These are phyloP conservation scores for Equus quagga DNA, from an alignment of 2,113 vertebrate genomes.

Conservation along the genomic window DNA sequence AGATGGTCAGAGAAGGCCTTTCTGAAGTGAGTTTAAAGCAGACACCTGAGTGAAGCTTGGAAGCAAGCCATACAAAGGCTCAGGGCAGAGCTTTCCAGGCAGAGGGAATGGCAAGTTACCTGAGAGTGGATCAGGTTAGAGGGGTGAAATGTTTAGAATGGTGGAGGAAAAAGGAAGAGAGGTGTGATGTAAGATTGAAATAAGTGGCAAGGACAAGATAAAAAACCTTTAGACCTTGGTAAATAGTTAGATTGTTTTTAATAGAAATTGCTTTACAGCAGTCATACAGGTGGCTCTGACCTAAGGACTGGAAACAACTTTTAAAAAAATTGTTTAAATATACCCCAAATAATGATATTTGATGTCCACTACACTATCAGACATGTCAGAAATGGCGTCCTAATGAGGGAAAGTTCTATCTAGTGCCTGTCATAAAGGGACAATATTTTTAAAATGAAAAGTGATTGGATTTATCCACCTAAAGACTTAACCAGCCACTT, in stretches of 20 bases:
- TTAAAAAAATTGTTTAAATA: not conserved
- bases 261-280: not conserved
- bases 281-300: not conserved
- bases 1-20: not conserved
- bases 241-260: not conserved
- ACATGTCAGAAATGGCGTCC: not conserved
- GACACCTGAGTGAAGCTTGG: not conserved
- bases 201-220: not conserved
- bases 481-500: not conserved
- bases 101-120: not conserved
- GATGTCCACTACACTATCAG: not conserved
- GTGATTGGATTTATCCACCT: not conserved
- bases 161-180: not conserved
- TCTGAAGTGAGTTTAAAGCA: constrained; percentile 12
- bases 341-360: constrained; percentile 21
- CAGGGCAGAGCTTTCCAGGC: not conserved
- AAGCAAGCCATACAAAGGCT: not conserved
- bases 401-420: not conserved
- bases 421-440: not conserved
- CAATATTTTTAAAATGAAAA: constrained; percentile 8
- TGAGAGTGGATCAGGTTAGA: not conserved
- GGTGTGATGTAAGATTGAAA: not conserved
- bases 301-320: not conserved
- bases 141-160: not conserved
- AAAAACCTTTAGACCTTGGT: not conserved